A percentile compares a stretch with the other conserved stretches of the same genome.
Conservation (phyloP, 2,888 invertebrate genomes). For the Drosophila recens region DNA sequence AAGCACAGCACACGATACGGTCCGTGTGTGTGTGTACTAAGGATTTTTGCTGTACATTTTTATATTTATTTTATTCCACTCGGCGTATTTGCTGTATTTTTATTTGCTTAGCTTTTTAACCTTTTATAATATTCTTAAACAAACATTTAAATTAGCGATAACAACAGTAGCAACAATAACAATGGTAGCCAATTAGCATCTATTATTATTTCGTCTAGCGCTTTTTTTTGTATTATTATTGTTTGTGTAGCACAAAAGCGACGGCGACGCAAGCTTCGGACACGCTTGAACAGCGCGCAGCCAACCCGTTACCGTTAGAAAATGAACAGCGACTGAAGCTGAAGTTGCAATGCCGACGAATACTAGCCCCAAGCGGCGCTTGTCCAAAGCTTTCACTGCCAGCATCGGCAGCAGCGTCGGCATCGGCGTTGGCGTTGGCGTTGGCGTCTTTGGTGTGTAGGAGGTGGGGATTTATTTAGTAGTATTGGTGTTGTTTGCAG, state of each 20-base stretch:
- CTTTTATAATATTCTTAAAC: conserved; percentile 27
- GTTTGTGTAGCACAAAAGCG: conserved; percentile 69
- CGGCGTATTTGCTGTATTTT: conserved; percentile 16
- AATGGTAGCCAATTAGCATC: conserved; percentile 52
- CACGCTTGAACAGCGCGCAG: conserved; percentile 33
- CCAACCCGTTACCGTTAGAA: conserved; percentile 63
- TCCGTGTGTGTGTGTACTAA: conserved; percentile 53
- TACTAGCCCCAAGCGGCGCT: conserved; percentile 49
- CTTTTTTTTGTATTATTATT: conserved; percentile 71
- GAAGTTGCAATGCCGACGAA: conserved; percentile 45
- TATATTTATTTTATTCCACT: conserved; percentile 71
- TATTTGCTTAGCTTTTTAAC: conserved; percentile 1
- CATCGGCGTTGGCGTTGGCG: conserved; percentile 23
- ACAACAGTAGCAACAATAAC: conserved; percentile 21
- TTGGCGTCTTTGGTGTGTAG: conserved; percentile 22
- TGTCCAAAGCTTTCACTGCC: conserved; percentile 49
- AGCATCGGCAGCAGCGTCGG: conserved; percentile 24
- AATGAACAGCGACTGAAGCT: conserved; percentile 56
- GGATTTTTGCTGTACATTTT: conserved; percentile 74
- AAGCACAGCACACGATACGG: conserved; percentile 30
- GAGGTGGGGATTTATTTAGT: conserved; percentile 2
- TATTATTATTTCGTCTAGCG: conserved; percentile 72
- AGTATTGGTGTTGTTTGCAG: conserved; percentile 31
- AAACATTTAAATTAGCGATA: conserved; percentile 17
- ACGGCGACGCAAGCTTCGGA: conserved; percentile 42